Conservation (phyloP, 2,113 vertebrate genomes). For the Choloepus hoffmanni region DNA sequence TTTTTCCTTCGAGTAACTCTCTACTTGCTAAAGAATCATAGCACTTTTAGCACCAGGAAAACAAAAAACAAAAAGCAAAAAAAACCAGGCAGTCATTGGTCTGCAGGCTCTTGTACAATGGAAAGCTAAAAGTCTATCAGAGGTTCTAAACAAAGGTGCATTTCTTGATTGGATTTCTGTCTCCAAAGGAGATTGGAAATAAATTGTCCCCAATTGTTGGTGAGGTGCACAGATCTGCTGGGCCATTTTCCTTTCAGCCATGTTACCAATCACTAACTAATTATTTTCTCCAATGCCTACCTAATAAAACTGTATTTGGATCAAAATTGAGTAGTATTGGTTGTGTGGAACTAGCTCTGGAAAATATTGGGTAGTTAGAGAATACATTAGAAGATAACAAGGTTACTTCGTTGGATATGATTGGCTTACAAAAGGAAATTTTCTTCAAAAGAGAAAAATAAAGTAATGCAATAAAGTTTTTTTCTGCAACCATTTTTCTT, state of each 20-base stretch:
- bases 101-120: constrained; percentile 27
- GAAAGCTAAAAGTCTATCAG: constrained; percentile 73
- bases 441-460: neutral
- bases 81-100: constrained; percentile 53
- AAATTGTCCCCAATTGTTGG: constrained; percentile 60
- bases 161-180: constrained; percentile 77
- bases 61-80: neutral
- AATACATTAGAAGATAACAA: neutral
- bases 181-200: constrained; percentile 63
- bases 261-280: constrained; percentile 64
- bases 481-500: neutral
- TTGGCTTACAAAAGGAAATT: neutral
- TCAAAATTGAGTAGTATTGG: constrained; percentile 55
- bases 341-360: constrained; percentile 28
- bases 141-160: constrained; percentile 59
- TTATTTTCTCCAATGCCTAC: constrained; percentile 66
- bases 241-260: constrained; percentile 45
- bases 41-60: constrained; percentile 11
- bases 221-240: constrained; percentile 12
- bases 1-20: neutral
- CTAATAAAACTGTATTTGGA: constrained; percentile 70
- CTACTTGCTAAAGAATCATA: neutral
- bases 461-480: neutral
- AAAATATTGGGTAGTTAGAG: constrained; percentile 2
- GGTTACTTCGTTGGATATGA: neutral